Base-by-base conservation (phyloP, 2,888 invertebrate species). In the Sepioteuthis lessoniana region DNA sequence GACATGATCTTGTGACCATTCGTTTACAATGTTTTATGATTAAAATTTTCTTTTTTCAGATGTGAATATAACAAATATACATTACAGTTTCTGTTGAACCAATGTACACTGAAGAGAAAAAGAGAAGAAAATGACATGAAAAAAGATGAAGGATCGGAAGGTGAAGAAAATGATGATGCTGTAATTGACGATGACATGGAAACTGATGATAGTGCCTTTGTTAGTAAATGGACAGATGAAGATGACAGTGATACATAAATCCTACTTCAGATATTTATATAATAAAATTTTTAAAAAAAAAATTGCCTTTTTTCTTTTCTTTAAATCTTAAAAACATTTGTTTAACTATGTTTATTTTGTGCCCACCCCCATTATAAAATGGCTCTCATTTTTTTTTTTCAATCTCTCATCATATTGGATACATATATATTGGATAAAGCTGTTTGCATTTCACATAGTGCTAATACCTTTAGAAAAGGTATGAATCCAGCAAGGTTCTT, bases 11-110 rank as follows among this genome's bases (percentile, higher is more conserved):
- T n/a, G n/a, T n/a, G n/a, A n/a, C n/a, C n/a, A n/a, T n/a, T n/a
- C n/a, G n/a, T n/a, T n/a, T n/a, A n/a, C n/a, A n/a, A n/a, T n/a
- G n/a, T n/a, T n/a, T n/a, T n/a, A n/a, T n/a, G n/a, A n/a, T n/a
- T n/a, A n/a, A n/a, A n/a, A n/a, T 95, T 94, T 95, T 93, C 95
- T 95, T 95, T 95, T 98, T 98, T 42, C 97, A 99, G 99, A 96
- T 99, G 98, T 97, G 98, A 99, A 96, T 98, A 98, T 97, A 99
- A 99, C 97, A 98, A 98, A 96, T 99, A 98, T 96, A 98, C 98
- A 0, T 98, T 98, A 95, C 98, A 98, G 92, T 98, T 98, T 95
- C 97, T 99, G 7, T 37, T 97, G n/a, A 95, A 96, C 10, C 94
- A 97, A 94, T 95, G 95, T 8, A 94, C 96, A n/a, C 94, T 95